A percentile compares a stretch with the other conserved stretches of the same genome.
Evolutionary conservation across 2,113 vertebrate genomes (phyloP).

Genomic region (Serinus canaria): DNA sequence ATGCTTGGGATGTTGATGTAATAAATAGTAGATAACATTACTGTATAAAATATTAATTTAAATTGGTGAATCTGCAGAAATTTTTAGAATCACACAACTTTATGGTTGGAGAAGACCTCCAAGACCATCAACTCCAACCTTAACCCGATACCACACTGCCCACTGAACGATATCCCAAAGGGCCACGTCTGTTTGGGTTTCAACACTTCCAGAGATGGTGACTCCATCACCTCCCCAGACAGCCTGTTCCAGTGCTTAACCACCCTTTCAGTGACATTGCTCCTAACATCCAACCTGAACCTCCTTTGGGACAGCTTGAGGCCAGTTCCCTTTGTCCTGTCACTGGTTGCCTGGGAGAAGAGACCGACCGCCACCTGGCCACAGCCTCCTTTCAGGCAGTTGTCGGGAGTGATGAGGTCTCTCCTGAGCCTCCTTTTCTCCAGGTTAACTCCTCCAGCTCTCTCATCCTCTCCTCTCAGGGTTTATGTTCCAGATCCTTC

Average conservation of each 20-base stretch:
- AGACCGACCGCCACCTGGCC: accelerated
- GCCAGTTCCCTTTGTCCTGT: not conserved
- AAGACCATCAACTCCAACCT: not conserved
- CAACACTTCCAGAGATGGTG: not conserved
- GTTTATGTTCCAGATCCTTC: not conserved
- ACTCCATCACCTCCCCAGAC: not conserved
- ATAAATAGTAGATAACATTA: not conserved
- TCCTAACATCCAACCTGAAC: not conserved
- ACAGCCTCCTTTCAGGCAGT: not conserved
- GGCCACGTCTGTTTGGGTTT: accelerated
- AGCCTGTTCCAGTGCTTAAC: not conserved
- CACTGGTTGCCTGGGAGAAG: not conserved
- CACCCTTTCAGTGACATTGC: not conserved
- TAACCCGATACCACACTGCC: not conserved
- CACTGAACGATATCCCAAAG: not conserved
- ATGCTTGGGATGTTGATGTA: not conserved
- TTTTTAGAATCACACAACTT: not conserved
- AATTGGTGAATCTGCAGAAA: not conserved
- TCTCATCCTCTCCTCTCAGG: not conserved
- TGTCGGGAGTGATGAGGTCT: not conserved
- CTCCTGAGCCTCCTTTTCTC: not conserved
- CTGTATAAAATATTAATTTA: not conserved
- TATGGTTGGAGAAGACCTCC: not conserved
- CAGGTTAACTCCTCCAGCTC: not conserved
- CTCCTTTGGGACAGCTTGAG: not conserved